Evolutionary conservation across 2,113 vertebrate genomes (phyloP).

Genomic region (Rattus norvegicus): DNA sequence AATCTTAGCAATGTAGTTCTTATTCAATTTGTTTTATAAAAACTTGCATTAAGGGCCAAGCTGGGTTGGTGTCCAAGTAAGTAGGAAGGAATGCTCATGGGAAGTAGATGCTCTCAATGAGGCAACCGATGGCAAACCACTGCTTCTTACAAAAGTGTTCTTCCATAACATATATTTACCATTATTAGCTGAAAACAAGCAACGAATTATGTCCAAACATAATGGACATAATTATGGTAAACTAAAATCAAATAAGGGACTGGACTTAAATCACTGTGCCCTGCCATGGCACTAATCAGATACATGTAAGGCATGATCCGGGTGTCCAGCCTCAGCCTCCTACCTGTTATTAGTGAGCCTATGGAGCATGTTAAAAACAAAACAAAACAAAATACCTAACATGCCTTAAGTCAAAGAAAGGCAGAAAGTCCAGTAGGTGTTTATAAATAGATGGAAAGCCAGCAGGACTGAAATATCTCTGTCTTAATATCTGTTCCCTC

Average conservation of each 20-base stretch:
- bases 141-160: not conserved
- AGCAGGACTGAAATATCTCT: not conserved
- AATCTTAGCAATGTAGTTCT: not conserved
- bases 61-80: not conserved
- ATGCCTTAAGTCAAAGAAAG: conserved; percentile 20
- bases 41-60: not conserved
- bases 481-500: not conserved
- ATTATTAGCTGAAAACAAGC: no score
- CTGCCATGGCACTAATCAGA: conserved; percentile 30
- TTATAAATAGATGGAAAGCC: not conserved
- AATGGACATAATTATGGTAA: no score
- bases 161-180: not conserved
- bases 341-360: not conserved
- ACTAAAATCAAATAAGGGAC: not conserved
- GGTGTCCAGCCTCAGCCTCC: not conserved
- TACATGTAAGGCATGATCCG: not conserved
- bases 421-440: not conserved
- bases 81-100: not conserved
- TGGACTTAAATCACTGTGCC: not conserved
- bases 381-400: not conserved
- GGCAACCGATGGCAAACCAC: not conserved
- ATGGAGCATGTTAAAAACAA: not conserved
- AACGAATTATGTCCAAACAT: no score
- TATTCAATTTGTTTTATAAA: not conserved
- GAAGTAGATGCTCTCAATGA: conserved; percentile 6